phyloP scores from a whole-genome alignment of 2,797 vertebrate species.

The Naso thynnoides region DNA sequence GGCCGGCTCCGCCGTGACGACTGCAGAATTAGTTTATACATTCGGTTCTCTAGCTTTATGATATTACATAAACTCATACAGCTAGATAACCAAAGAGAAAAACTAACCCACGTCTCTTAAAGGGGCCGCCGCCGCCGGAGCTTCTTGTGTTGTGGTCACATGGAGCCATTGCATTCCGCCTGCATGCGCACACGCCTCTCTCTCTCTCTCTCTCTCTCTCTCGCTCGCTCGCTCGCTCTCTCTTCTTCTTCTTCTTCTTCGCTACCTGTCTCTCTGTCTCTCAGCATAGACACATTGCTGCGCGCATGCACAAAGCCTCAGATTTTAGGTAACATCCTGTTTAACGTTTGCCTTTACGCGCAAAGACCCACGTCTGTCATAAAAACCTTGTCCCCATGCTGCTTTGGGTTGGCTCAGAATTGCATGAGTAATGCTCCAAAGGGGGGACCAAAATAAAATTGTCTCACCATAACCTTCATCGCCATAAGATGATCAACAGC shows the following conservation, averaged over 20 bases:
- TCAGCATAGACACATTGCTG: slow-evolving; percentile 33
- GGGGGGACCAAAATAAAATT: neutral
- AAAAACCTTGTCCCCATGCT: neutral
- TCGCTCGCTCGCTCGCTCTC: slow-evolving; percentile 48
- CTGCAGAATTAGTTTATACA: slow-evolving; percentile 90
- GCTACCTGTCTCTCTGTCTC: slow-evolving; percentile 6
- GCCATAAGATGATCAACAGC: neutral
- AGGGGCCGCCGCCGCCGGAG: slow-evolving; percentile 82
- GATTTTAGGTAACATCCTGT: slow-evolving; percentile 23
- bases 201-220: slow-evolving; percentile 52
- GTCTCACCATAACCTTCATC: slow-evolving; percentile 10
- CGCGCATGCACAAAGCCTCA: slow-evolving; percentile 32
- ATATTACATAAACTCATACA: slow-evolving; percentile 97
- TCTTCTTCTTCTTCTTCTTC: slow-evolving; percentile 32
- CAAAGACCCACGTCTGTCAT: neutral
- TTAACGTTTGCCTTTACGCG: slow-evolving; percentile 16
- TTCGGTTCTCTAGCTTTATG: slow-evolving; percentile 99
- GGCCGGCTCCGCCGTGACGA: slow-evolving; percentile 79
- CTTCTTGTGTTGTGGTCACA: slow-evolving; percentile 88
- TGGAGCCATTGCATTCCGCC: slow-evolving; percentile 83
- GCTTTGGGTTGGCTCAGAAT: slow-evolving; percentile 5
- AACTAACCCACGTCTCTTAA: slow-evolving; percentile 91
- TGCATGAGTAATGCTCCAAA: neutral
- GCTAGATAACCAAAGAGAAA: slow-evolving; percentile 99
- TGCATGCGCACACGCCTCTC: slow-evolving; percentile 70